Evolutionary conservation across 2,113 vertebrate species (phyloP).

Genomic region (Atractosteus spatula): DNA sequence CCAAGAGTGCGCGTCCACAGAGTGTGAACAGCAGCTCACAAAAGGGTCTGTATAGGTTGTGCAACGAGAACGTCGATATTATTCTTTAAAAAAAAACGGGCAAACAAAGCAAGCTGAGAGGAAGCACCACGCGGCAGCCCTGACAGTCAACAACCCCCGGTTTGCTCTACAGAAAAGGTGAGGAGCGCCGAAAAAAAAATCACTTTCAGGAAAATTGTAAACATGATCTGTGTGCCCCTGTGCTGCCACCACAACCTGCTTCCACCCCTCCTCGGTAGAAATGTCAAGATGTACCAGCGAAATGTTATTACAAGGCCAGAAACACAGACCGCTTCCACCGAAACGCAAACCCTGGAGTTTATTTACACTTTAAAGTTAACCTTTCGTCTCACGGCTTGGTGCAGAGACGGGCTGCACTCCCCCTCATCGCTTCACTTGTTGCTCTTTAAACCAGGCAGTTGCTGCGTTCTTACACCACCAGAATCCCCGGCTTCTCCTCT

Average conservation of each 20-base stretch:
- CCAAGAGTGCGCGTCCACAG: neutral
- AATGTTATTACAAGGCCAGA: slow-evolving; percentile 25
- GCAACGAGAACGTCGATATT: too few species aligned
- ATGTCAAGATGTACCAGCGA: slow-evolving; percentile 33
- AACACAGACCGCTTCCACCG: neutral
- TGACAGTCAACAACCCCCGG: slow-evolving; percentile 40
- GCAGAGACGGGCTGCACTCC: too few species aligned
- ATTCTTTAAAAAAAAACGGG: neutral
- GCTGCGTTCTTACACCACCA: neutral
- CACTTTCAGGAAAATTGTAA: slow-evolving; percentile 42
- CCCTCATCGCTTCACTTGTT: neutral
- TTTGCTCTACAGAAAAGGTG: slow-evolving; percentile 33
- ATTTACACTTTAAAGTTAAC: slow-evolving; percentile 7
- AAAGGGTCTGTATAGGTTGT: too few species aligned
- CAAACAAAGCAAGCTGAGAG: neutral
- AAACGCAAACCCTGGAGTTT: slow-evolving; percentile 22
- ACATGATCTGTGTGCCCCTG: slow-evolving; percentile 30
- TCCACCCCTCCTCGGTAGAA: slow-evolving; percentile 32
- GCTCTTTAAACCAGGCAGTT: neutral
- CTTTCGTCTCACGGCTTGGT: neutral
- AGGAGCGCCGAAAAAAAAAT: slow-evolving; percentile 25
- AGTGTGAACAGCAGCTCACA: too few species aligned
- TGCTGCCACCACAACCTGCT: slow-evolving; percentile 18
- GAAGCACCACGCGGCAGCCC: slow-evolving; percentile 5
- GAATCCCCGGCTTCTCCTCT: neutral